Base-by-base conservation (phyloP, 2,113 vertebrate genomes). In the Hippolais icterina region DNA sequence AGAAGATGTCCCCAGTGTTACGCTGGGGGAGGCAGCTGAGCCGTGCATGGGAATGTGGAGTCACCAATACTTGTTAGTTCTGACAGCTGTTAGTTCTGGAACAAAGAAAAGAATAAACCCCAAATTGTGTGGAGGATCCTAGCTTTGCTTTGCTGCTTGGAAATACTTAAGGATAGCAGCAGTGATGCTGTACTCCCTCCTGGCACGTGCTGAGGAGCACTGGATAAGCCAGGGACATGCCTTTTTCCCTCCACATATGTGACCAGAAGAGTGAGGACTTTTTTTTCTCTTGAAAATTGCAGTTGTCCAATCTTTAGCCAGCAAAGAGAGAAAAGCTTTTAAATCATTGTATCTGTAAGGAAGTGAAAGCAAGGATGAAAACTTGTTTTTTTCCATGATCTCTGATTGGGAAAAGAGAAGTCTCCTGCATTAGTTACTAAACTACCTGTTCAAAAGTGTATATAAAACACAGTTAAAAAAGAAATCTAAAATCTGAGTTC, bases 41-140 rank as follows among this genome's bases (percentile, higher is more conserved):
- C 44, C 0, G 0, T 11, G 25, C 20, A 5, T 2, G 18, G 54
- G 57, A 18, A 41, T 85, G 70, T 41, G 56, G 75, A 79, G 47
- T 82, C 78, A 56, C 89, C 60, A 18, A 0, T 52, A 25, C 23
- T n/a, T 81, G 31, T 66, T 80, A 23, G 10, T 31, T 63, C 47
- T 83, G 63, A 12, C 66, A 60, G 29, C 29, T 74, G 46, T 56
- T 50, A 41, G 15, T 46, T 72, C 20, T 39, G 25, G 54, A 37
- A 52, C 9, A 37, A 64, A 50, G 31, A 37, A 42, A 27, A 33
- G 7, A 54, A 50, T 2, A 49, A 77, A 84, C 19, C 3, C 2
- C 0, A 3, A 29, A 31, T 3, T 0, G 2, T 21, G 27, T 1
- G 3, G 22, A 23, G 54, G 41, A 42, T 91, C 28, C 6, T 28